Evolutionary conservation across 2,888 invertebrate species (phyloP), one percentile per base, ranked within the genome.

Genomic region (Artemia sinica): DNA sequence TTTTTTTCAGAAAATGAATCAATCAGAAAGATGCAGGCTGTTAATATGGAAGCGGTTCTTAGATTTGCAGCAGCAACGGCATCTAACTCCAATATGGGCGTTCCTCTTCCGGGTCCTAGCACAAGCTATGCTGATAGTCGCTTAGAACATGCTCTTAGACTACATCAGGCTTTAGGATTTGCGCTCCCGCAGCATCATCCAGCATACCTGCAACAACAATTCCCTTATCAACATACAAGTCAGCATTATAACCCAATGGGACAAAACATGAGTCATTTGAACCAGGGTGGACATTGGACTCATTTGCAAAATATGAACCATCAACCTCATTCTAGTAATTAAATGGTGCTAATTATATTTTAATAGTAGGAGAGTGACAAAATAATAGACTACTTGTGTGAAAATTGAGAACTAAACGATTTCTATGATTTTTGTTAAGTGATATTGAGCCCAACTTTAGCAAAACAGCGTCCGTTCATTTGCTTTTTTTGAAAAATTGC

Each of bases 91-190:
- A 49, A 52, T 11, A 50, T 68, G 50, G 69, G 69, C n/a, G 50
- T 63, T 13, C 48, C 58, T 41, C 48, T 51, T 9, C 67, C 70
- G 5, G 66, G 51, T 48, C 67, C 49, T 14, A 52, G 66, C 18
- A 68, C 49, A 28, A 41, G 65, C 48, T 70, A 70, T 58, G 49
- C 65, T 49, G 70, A 70, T 41, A 66, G 68, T 7, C 82, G 89
- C 74, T 77, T 90, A 75, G 89, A 89, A 75, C 89, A 90, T 75
- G 89, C 89, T 51, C 79, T 90, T 74, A 84, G 89, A 75, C 82
- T 90, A 74, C 89, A 89, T 77, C 83, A 89, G 73, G 85, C 88
- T 76, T 79, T 89, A 72, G 88, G 88, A 66, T 89, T 89, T 76
- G 85, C 87, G 74, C 78, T 88, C 70, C 76, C 79, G 18, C 73